Evolutionary conservation across 2,888 invertebrate species (phyloP).

Genomic region (Suillia variegata): DNA sequence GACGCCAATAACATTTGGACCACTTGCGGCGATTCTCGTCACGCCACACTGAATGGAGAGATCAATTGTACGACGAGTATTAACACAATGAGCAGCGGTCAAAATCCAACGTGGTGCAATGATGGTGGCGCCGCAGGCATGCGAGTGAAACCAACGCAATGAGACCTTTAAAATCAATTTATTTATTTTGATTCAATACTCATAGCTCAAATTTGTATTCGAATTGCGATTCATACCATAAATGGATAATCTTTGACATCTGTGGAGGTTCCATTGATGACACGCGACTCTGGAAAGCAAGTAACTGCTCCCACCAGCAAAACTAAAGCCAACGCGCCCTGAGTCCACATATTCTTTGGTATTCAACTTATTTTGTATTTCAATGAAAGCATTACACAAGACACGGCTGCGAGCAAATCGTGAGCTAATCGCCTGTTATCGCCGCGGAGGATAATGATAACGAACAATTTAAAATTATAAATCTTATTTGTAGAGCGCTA

Average conservation of each 20-base stretch:
- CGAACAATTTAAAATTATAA: too few species aligned
- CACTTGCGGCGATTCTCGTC: slow-evolving; percentile 32
- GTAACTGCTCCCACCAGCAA: slow-evolving; percentile 22
- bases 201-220: too few species aligned
- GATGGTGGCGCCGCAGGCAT: slow-evolving; percentile 49
- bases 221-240: slow-evolving; percentile 45
- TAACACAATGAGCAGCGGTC: slow-evolving; percentile 54
- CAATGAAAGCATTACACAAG: too few species aligned
- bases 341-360: slow-evolving; percentile 12
- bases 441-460: too few species aligned
- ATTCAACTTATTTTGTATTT: too few species aligned
- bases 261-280: slow-evolving; percentile 54
- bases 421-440: too few species aligned
- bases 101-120: slow-evolving; percentile 41
- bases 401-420: too few species aligned
- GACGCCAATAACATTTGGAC: slow-evolving; percentile 43
- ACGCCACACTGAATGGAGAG: slow-evolving; percentile 47
- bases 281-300: slow-evolving; percentile 38
- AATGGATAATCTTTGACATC: slow-evolving; percentile 47
- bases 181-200: too few species aligned
- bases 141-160: slow-evolving; percentile 46
- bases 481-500: too few species aligned
- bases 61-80: slow-evolving; percentile 13
- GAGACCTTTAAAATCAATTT: slow-evolving; percentile 43
- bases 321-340: slow-evolving; percentile 11